Base-by-base conservation (phyloP, 2,888 invertebrate genomes). In the Eilema depressum region DNA sequence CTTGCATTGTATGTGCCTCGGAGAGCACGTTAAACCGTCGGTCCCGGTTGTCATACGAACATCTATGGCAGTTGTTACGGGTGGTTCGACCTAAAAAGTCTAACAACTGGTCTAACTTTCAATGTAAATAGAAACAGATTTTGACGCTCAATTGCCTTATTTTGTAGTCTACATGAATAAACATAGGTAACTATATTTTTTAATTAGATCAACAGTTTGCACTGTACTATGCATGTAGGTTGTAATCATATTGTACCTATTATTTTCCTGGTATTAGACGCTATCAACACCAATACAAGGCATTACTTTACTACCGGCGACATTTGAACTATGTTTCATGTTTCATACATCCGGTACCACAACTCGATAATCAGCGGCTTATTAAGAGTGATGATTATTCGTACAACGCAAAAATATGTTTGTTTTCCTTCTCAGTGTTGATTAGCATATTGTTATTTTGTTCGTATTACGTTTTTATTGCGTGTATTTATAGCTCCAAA, bases 291-390 rank as follows among this genome's bases (percentile, higher is more conserved):
- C 63, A 53, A 33, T 20, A 53, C 62, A 8, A 28, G 47, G 41
- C 59, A 30, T 64, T 64, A 63, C 59, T 64, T 59, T 56, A 17
- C 23, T 60, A n/a, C 53, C 20, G 26, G 28, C 59, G 63, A 64
- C 64, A 59, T 69, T 47, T 64, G 63, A 69, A 64, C 63, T 59
- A 26, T 63, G 53, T 63, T 33, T 63, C 33, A 41, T 5, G 60
- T 60, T 56, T 23, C 26, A 28, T 47, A 68, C 63, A 71, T 71
- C 68, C 68, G 68, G 63, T 57, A 68, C 23, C 26, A 10, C 23
- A 17, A 14, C n/a, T 33, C 47, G 5, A 66, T 61, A 47, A 71
- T 47, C 57, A 56, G 26, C 56, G 14, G 20, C 33, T 47, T 70
- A 33, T 57, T 65, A 63, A 57, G 47, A 41, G 28, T 62, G 56